These are phyloP conservation scores for Psittacula echo DNA, from an alignment of 2,797 vertebrate genomes.

Conservation along the genomic window DNA sequence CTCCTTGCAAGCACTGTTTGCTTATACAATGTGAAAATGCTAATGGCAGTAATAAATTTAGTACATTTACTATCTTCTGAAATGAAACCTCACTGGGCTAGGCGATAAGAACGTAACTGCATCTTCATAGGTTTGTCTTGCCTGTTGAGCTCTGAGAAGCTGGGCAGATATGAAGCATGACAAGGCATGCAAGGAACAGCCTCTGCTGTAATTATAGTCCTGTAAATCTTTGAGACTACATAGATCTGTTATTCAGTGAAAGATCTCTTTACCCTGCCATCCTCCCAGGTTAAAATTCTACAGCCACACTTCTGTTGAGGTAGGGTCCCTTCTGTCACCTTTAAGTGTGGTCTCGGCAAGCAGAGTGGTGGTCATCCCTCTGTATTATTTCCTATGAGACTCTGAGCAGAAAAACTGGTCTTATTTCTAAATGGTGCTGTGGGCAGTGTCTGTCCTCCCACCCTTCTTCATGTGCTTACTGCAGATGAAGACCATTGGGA, in stretches of 20 bases:
- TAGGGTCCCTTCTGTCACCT: background rate
- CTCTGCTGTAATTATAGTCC: background rate
- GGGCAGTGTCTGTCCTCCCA: background rate
- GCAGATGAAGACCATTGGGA: background rate
- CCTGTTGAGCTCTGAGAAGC: background rate
- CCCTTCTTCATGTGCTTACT: background rate
- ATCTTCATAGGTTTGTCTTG: background rate
- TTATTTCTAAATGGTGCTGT: background rate
- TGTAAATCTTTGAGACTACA: background rate
- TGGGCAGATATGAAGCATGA: background rate
- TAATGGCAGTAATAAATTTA: constrained; percentile 25
- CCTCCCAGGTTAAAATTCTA: background rate
- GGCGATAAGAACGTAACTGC: constrained; percentile 12
- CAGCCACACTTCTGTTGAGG: background rate
- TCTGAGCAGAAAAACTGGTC: background rate
- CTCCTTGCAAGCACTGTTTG: background rate
- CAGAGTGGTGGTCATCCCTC: background rate
- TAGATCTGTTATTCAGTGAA: background rate
- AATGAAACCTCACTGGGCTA: background rate
- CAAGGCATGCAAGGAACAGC: background rate
- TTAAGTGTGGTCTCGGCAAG: background rate
- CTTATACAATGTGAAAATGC: constrained; percentile 44
- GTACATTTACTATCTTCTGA: constrained; percentile 17
- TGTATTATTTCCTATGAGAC: background rate
- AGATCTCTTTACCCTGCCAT: background rate